These are phyloP conservation scores for Bombus pascuorum DNA, from an alignment of 1,140 invertebrate species.

Conservation along the genomic window DNA sequence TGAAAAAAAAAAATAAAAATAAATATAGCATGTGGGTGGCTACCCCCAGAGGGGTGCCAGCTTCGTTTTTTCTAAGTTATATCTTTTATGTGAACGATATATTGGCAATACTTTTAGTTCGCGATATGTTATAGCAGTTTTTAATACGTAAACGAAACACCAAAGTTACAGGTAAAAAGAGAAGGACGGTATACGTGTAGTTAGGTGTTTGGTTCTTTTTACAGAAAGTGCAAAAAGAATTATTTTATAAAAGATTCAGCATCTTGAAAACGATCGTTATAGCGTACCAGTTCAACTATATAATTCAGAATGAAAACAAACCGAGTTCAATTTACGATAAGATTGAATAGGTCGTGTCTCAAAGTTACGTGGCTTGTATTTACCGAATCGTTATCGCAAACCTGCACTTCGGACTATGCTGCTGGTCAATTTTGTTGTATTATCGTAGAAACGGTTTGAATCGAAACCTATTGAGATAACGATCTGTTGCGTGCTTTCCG, in stretches of 20 bases:
- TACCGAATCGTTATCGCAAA: neutral
- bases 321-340: neutral
- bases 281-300: neutral
- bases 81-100: no score
- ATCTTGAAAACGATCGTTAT: neutral
- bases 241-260: no score
- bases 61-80: no score
- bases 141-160: neutral
- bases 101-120: no score
- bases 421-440: neutral
- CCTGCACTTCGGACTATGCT: neutral
- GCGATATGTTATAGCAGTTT: neutral
- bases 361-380: neutral
- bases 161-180: neutral
- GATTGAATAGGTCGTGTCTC: neutral
- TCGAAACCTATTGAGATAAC: constrained; percentile 4
- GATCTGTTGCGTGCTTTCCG: constrained; percentile 26
- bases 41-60: no score
- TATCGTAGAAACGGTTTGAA: neutral
- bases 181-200: rapidly evolving
- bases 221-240: no score
- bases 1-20: no score
- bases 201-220: no score
- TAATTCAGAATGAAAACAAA: neutral
- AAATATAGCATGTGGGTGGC: no score